Evolutionary conservation across 1,140 invertebrate genomes (phyloP), one percentile per base, ranked within the genome.

Genomic region (Schlechtendalia chinensis): DNA sequence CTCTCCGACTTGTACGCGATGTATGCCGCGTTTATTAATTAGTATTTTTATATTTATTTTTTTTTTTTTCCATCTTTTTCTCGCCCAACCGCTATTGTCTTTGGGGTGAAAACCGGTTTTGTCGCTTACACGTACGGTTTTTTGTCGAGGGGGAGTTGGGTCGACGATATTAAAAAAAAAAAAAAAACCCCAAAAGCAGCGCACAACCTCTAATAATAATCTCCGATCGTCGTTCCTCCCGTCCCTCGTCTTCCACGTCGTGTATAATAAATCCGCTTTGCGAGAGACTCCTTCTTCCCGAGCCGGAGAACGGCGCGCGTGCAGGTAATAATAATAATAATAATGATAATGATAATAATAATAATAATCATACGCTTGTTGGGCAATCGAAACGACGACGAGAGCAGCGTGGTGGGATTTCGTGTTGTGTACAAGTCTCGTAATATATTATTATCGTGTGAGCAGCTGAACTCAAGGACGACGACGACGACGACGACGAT

Each of bases 101-200:
- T 75, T 24, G 54, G 72, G 74, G 74, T 61, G 39, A 3, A 77
- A 77, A 77, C 74, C 74, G 74, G 74, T 77, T 77, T 77, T 17
- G 65, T 22, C 65, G 5, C 4, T 16, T 39, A n/a, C 6, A 0
- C 63, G 0, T 5, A 11, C n/a, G 63, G 1, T 5, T n/a, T n/a
- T 12, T 10, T 29, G 17, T 6, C 17, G 1, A 29, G 2, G 63
- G 12, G 58, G 29, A 27, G 72, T 58, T 75, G 11, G 24, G 27
- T 29, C 14, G 16, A 22, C 6, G 22, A 69, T 12, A 1, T 22
- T 14, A 47, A 39, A 65, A 65, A 12, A 32, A 22, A 69, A 71
- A 47, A 71, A 71, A 71, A 71, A 65, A n/a, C 19, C 6, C 6
- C 29, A 11, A 12, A 17, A 39, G 5, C 32, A 14, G 8, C 32